phyloP scores from a whole-genome alignment of 2,797 vertebrate species.

The Typhlichthys eigenmanni region DNA sequence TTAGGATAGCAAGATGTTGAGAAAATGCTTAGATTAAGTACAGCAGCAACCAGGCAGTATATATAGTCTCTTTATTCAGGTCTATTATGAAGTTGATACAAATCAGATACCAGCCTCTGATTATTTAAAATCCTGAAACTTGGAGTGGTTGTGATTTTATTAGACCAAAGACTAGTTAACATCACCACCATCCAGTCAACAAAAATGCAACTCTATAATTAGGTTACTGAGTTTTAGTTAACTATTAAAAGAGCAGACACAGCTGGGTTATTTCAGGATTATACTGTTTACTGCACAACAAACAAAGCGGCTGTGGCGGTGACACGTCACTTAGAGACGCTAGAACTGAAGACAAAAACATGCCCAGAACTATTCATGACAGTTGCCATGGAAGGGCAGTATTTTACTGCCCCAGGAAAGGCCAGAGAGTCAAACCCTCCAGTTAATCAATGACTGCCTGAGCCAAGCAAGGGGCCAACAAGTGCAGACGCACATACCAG shows the following conservation, averaged over 20 bases:
- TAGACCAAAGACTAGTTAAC: no score
- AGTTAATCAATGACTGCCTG: conserved; percentile 66
- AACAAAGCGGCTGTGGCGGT: conserved; percentile 24
- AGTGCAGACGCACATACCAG: conserved; percentile 49
- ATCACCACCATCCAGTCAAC: conserved; percentile 6
- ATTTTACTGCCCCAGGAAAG: conserved; percentile 65
- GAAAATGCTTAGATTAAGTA: no score
- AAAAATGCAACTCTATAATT: neutral
- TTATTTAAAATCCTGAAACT: no score
- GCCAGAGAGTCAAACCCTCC: conserved; percentile 49
- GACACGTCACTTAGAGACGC: conserved; percentile 28
- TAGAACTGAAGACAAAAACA: conserved; percentile 52
- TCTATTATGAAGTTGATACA: no score
- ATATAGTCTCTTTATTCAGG: no score
- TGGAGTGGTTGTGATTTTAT: no score
- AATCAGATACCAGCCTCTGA: no score
- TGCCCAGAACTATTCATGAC: conserved; percentile 43
- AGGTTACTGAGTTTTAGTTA: conserved; percentile 4
- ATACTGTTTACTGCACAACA: conserved; percentile 5
- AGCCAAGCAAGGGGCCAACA: conserved; percentile 27
- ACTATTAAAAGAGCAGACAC: conserved; percentile 3
- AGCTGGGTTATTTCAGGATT: conserved; percentile 1
- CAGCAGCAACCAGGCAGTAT: no score
- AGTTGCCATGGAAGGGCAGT: conserved; percentile 62
- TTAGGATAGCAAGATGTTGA: no score